These are phyloP conservation scores for Ispidina lecontei DNA, from an alignment of 2,797 vertebrate genomes.

Conservation along the genomic window DNA sequence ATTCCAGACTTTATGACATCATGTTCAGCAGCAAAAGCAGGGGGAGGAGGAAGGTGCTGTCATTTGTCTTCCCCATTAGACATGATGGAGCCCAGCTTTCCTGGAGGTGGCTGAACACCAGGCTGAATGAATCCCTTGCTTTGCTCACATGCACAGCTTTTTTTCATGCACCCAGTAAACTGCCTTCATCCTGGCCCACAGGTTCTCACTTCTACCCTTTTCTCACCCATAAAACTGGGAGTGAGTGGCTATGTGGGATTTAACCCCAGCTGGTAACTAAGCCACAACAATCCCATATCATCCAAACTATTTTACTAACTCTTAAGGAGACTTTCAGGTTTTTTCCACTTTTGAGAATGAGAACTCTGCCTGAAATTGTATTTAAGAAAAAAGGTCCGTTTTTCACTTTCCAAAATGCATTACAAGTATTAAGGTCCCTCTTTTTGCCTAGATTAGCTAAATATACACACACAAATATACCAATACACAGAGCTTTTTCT, in stretches of 20 bases:
- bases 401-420: background rate
- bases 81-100: background rate
- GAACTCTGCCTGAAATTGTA: background rate
- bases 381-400: background rate
- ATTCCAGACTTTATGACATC: fast-evolving
- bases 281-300: background rate
- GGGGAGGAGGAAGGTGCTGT: background rate
- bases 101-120: background rate
- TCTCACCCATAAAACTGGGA: background rate
- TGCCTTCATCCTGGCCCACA: fast-evolving
- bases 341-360: background rate
- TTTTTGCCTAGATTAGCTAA: background rate
- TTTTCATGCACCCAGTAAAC: background rate
- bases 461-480: fast-evolving
- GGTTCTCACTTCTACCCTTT: background rate
- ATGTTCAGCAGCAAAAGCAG: background rate
- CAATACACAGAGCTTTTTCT: background rate
- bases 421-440: background rate
- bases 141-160: background rate
- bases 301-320: background rate
- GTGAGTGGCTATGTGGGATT: fast-evolving
- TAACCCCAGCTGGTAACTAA: background rate
- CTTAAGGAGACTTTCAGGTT: background rate
- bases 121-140: background rate
- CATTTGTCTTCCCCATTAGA: fast-evolving